Evolutionary conservation across 2,797 vertebrate species (phyloP), one percentile per base, ranked within the genome.

Genomic region (Philypnodon macrostomus): DNA sequence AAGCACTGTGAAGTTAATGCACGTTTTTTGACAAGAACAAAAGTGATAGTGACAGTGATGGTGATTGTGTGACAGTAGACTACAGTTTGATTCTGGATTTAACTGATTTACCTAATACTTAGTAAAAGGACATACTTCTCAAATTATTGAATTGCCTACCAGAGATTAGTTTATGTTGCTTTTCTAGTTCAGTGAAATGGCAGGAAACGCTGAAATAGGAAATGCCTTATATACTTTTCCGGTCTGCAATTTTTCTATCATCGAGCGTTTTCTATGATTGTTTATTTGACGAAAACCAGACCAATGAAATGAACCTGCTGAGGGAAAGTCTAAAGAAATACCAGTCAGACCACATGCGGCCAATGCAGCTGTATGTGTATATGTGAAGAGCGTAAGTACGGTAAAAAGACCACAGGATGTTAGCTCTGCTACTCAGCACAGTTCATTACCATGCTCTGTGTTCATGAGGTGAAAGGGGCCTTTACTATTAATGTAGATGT

Each of bases 401-500:
- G n/a, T 45, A 50, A 41, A 38, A 38, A 19, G 53, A 44, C 49
- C 47, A 78, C 74, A 83, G 79, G 77, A 84, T 81, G 76, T 85
- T 84, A 84, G 77, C 81, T 73, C 78, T 79, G 72, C 76, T 56
- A 85, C 76, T 88, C 81, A 84, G 84, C 81, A 81, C 63, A 39
- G 63, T 68, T 49, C 58, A 33, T 49, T 13, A 36, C 30, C 4
- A 18, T 26, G 15, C 13, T 24, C 33, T 30, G 12, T 42, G 5
- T 35, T 67, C 5, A 16, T 23, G 21, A 23, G 21, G 21, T 23
- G 21, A 23, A 23, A 23, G 3, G 21, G 3, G 6, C 21, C 21
- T 23, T 3, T 3, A 23, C 21, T 23, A n/a, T n/a, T n/a, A n/a
- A n/a, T n/a, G n/a, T 23, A 23, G 21, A 23, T 23, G 21, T 32